Conservation (phyloP, 2,797 vertebrate species). For the Cryptoprocta ferox region DNA sequence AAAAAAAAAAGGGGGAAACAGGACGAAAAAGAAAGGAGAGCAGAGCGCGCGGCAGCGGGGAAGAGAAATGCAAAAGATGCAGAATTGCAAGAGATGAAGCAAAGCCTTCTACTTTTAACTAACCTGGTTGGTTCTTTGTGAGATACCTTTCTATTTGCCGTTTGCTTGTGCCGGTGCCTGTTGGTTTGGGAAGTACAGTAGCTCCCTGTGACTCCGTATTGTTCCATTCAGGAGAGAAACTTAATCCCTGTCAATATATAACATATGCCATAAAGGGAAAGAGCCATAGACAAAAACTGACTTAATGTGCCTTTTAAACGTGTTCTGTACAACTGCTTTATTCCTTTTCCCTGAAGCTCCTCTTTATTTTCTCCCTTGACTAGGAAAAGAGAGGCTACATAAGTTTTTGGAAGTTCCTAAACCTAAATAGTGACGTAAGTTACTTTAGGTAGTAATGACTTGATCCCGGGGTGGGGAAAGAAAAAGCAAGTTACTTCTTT, state of each 20-base stretch:
- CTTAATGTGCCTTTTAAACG: constrained; percentile 69
- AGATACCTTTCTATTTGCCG: constrained; percentile 51
- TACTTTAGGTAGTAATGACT: constrained; percentile 17
- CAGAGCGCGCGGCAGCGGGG: neutral
- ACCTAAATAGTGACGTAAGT: neutral
- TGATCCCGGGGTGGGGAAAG: neutral
- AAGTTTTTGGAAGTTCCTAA: constrained; percentile 62
- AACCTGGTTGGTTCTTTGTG: constrained; percentile 62
- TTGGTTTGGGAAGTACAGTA: constrained; percentile 78
- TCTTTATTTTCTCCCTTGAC: constrained; percentile 44
- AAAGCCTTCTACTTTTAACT: constrained; percentile 50
- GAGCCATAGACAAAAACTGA: constrained; percentile 58
- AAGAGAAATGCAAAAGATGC: constrained; percentile 68
- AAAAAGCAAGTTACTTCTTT: constrained; percentile 3
- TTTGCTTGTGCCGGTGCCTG: constrained; percentile 55
- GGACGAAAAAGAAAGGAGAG: constrained; percentile 40
- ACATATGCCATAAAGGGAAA: constrained; percentile 78
- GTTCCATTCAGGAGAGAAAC: constrained; percentile 84
- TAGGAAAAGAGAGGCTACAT: constrained; percentile 33
- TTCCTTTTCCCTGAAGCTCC: constrained; percentile 30
- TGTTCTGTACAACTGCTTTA: constrained; percentile 44
- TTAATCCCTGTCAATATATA: constrained; percentile 85
- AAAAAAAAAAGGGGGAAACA: constrained; percentile 75
- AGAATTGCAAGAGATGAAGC: constrained; percentile 37
- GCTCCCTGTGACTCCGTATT: constrained; percentile 80